Evolutionary conservation across 2,113 vertebrate genomes (phyloP).

Genomic region (Procavia capensis): DNA sequence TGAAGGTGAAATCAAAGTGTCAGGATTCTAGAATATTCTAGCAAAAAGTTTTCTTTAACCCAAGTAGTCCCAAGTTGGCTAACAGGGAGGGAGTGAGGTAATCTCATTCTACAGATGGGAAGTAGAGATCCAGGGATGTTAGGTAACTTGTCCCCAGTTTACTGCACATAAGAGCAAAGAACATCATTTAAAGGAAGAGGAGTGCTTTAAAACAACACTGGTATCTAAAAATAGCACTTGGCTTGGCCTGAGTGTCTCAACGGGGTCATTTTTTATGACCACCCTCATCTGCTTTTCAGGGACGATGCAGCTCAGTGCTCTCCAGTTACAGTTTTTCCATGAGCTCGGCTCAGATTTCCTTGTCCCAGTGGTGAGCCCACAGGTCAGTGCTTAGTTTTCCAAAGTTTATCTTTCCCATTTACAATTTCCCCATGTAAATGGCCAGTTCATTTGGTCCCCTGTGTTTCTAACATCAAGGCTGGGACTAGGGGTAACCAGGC

Average conservation of each 20-base stretch:
- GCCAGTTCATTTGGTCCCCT: constrained; percentile 5
- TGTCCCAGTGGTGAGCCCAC: constrained; percentile 67
- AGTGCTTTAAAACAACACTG: constrained; percentile 80
- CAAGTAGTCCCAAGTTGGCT: neutral
- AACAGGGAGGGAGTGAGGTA: neutral
- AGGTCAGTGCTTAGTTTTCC: constrained; percentile 83
- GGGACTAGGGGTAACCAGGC: neutral
- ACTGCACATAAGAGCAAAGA: constrained; percentile 53
- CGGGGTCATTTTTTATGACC: constrained; percentile 79
- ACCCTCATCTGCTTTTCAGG: constrained; percentile 77
- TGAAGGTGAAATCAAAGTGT: neutral
- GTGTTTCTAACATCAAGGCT: constrained; percentile 51
- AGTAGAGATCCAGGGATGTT: neutral
- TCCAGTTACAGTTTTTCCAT: constrained; percentile 83
- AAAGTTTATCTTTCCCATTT: constrained; percentile 81
- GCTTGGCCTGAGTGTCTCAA: constrained; percentile 60
- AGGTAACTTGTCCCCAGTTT: neutral
- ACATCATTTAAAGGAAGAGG: constrained; percentile 61
- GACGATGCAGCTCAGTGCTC: constrained; percentile 3
- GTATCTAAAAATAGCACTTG: constrained; percentile 78
- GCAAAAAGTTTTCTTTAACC: neutral
- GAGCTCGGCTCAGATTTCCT: constrained; percentile 75
- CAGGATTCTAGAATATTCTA: neutral
- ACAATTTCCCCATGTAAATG: constrained; percentile 73
- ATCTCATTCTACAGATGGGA: neutral